These are phyloP conservation scores for Hololepta plana DNA, from an alignment of 2,888 invertebrate genomes.

Conservation along the genomic window DNA sequence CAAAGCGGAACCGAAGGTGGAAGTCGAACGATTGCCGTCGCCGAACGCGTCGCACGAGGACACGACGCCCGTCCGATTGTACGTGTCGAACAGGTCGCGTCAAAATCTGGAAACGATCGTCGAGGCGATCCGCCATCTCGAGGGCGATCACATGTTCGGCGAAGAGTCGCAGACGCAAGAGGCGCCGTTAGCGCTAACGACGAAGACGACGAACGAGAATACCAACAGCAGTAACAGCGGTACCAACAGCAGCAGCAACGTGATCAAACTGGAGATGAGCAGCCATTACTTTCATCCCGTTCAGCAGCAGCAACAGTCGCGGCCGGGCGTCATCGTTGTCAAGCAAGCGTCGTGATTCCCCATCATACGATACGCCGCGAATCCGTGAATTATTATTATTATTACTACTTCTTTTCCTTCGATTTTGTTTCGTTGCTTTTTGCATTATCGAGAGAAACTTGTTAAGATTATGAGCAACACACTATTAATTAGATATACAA, in stretches of 20 bases:
- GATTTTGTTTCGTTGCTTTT: no score
- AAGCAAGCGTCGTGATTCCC: constrained; percentile 69
- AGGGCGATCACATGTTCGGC: constrained; percentile 86
- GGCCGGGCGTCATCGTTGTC: constrained; percentile 82
- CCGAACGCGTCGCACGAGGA: constrained; percentile 32
- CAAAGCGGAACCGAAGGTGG: constrained; percentile 74
- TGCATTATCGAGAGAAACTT: no score
- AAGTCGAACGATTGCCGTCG: constrained; percentile 45
- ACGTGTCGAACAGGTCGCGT: constrained; percentile 54
- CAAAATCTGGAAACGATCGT: constrained; percentile 96
- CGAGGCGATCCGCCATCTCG: constrained; percentile 93
- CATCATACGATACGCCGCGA: no score
- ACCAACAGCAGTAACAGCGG: constrained; percentile 4
- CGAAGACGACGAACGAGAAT: constrained; percentile 14
- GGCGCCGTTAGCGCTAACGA: constrained; percentile 40
- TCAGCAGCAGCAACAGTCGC: constrained; percentile 42
- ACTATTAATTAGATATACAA: no score
- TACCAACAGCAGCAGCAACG: constrained; percentile 7
- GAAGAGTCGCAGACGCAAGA: constrained; percentile 43
- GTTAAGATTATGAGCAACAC: no score
- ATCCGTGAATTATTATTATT: no score
- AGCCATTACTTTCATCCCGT: constrained; percentile 25
- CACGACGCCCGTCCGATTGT: constrained; percentile 32
- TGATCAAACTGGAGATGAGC: constrained; percentile 40
- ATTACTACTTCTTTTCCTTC: no score